A percentile compares a stretch with the other conserved stretches of the same genome.
Evolutionary conservation across 1,140 invertebrate genomes (phyloP).

Genomic region (Drosophila insularis): DNA sequence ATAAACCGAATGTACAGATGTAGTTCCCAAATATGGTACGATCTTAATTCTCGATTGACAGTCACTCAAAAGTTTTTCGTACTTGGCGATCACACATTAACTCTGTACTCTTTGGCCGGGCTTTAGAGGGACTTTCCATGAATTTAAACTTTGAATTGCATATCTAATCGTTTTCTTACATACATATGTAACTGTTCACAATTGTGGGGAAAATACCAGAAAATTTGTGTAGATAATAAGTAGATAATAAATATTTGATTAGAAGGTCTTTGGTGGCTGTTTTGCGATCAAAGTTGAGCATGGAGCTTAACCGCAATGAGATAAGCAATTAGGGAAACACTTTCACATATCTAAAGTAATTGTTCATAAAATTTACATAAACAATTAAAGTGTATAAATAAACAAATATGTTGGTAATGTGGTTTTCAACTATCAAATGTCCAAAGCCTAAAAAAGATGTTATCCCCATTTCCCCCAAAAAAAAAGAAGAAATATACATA

Average conservation of each 20-base stretch:
- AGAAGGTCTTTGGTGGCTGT: neutral
- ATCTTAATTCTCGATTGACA: neutral
- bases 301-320: neutral
- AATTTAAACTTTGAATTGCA: conserved; percentile 5
- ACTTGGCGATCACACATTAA: neutral
- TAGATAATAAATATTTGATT: neutral
- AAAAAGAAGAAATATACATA: no score
- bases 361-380: no score
- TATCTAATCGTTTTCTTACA: neutral
- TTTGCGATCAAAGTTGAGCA: neutral
- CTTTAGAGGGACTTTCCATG: neutral
- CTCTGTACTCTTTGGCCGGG: neutral
- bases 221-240: neutral
- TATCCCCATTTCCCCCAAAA: no score
- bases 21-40: conserved; percentile 5
- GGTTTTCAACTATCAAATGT: no score
- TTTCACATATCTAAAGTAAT: no score
- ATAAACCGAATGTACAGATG: neutral
- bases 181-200: no score
- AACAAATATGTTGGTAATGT: neutral
- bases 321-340: conserved; percentile 1
- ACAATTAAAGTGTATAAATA: neutral
- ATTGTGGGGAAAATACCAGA: neutral
- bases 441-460: no score
- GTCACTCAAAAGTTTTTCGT: neutral